phyloP scores from a whole-genome alignment of 2,113 vertebrate species.

The Litocranius walleri region DNA sequence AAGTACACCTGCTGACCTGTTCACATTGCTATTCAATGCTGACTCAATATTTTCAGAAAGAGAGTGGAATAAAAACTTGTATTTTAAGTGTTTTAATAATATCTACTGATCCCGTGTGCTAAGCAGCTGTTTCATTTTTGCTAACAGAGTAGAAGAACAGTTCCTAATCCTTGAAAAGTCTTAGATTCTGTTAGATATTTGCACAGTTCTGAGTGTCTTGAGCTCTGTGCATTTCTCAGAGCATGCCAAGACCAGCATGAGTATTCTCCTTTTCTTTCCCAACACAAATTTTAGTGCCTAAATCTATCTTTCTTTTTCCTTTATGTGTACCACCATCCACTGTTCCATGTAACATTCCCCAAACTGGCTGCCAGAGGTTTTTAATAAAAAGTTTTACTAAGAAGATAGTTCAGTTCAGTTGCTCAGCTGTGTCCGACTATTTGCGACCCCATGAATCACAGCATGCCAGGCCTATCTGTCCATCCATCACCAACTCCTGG shows the following conservation, averaged over 20 bases:
- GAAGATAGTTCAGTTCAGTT: background rate
- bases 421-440: no score
- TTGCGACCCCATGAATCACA: rapidly evolving
- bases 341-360: background rate
- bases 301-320: background rate
- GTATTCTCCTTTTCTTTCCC: background rate
- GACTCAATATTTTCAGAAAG: slow-evolving; percentile 39
- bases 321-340: background rate
- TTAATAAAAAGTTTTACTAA: background rate
- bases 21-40: background rate
- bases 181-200: background rate
- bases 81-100: slow-evolving; percentile 46
- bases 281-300: background rate
- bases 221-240: background rate
- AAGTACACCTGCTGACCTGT: background rate
- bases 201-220: background rate
- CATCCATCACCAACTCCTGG: no score
- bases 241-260: background rate
- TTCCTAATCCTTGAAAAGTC: background rate
- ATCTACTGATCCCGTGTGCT: background rate
- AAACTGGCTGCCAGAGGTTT: background rate
- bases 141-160: background rate
- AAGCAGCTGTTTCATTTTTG: slow-evolving; percentile 16
- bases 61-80: background rate
- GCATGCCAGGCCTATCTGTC: no score